Percentiles rank a stretch among this genome's conserved stretches.
These are phyloP conservation scores for Drosophila lutescens DNA, from an alignment of 2,888 invertebrate species.

Conservation along the genomic window DNA sequence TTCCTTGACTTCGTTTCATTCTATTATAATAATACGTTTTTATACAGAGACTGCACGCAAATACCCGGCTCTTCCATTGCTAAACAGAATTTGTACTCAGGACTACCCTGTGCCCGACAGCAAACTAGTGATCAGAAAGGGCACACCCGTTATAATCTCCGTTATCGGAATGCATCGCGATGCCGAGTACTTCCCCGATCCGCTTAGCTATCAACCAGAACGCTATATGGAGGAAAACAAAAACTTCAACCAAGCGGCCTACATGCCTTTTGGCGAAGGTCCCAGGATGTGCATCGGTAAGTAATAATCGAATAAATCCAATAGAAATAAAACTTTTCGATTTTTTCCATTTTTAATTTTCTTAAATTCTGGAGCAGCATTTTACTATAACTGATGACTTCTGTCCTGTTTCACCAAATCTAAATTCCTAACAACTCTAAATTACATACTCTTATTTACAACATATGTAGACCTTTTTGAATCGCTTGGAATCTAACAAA, in stretches of 20 bases:
- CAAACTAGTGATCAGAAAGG: constrained; percentile 78
- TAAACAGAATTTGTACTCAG: constrained; percentile 83
- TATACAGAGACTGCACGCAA: constrained; percentile 82
- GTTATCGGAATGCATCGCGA: constrained; percentile 84
- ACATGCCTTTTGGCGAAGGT: constrained; percentile 84
- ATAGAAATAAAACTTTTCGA: constrained; percentile 62
- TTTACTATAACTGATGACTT: too few relatives aligned
- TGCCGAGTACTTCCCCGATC: constrained; percentile 83
- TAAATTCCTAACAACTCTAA: too few relatives aligned
- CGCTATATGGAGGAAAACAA: constrained; percentile 81
- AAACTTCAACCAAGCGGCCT: constrained; percentile 78
- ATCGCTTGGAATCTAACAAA: neutral
- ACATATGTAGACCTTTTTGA: too few relatives aligned
- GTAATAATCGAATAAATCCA: constrained; percentile 60
- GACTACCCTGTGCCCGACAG: constrained; percentile 82
- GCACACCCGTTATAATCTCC: constrained; percentile 83
- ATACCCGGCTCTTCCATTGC: constrained; percentile 84
- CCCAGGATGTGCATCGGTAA: constrained; percentile 84
- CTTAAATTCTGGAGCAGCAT: neutral
- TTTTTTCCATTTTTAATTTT: too few relatives aligned
- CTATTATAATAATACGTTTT: too few relatives aligned
- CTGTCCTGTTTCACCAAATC: too few relatives aligned
- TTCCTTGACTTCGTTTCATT: too few relatives aligned
- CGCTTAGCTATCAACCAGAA: constrained; percentile 84
- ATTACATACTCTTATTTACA: too few relatives aligned